phyloP scores from a whole-genome alignment of 2,888 invertebrate genomes.

The Mechanitis messenoides region DNA sequence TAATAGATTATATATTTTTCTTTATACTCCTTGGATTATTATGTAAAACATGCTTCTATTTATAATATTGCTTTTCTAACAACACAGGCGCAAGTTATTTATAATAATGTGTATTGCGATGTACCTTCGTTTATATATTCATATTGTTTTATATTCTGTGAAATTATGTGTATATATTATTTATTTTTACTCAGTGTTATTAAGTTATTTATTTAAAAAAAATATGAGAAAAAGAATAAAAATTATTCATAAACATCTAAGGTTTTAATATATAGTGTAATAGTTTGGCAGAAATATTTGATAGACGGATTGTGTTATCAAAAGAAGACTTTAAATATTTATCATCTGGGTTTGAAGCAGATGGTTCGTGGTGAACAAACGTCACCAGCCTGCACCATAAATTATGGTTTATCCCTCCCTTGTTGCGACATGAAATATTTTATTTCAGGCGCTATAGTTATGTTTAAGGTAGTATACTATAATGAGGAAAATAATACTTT shows the following conservation, averaged over 20 bases:
- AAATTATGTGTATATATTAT: too few species aligned
- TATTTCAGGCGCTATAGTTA: too few species aligned
- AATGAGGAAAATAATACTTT: too few species aligned
- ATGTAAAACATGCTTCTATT: neutral
- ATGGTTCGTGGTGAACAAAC: constrained; percentile 31
- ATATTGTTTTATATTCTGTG: too few species aligned
- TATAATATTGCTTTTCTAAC: neutral
- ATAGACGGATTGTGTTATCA: neutral
- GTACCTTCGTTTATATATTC: too few species aligned
- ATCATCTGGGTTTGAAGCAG: constrained; percentile 23
- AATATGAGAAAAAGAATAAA: too few species aligned
- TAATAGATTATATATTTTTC: neutral
- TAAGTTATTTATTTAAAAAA: too few species aligned
- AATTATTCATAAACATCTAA: too few species aligned
- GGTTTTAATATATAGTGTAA: too few species aligned
- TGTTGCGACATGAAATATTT: neutral
- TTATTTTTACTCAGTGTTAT: too few species aligned
- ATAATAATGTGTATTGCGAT: neutral
- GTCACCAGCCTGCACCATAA: constrained; percentile 33
- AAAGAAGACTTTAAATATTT: constrained; percentile 5
- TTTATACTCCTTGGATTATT: neutral
- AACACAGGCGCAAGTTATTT: neutral
- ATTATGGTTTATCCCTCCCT: constrained; percentile 29
- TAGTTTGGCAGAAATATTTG: too few species aligned
- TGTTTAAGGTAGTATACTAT: too few species aligned